Conservation (phyloP, 2,888 invertebrate genomes). For the Psylliodes chrysocephalus region DNA sequence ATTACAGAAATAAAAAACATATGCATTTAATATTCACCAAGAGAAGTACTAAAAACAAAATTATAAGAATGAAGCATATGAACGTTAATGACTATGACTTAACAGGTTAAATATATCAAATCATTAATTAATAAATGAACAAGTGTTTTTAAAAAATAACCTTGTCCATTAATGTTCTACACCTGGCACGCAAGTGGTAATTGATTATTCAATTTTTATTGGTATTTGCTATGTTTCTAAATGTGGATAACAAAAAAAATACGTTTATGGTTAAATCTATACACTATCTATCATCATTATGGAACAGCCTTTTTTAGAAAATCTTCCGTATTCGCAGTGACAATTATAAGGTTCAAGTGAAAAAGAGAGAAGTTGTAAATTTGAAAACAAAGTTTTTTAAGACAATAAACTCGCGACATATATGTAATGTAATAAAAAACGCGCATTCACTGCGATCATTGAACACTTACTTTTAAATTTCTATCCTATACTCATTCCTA, state of each 20-base stretch:
- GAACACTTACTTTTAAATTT: neutral
- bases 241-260: conserved; percentile 12
- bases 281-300: neutral
- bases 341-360: neutral
- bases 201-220: neutral
- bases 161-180: neutral
- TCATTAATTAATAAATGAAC: conserved; percentile 1
- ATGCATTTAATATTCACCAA: no score
- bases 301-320: conserved; percentile 17
- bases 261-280: neutral
- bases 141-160: conserved; percentile 1
- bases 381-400: no score
- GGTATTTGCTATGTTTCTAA: conserved; percentile 19
- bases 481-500: conserved; percentile 10
- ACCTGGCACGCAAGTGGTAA: conserved; percentile 6
- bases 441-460: conserved; percentile 7
- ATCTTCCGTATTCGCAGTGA: conserved; percentile 3
- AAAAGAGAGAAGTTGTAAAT: no score
- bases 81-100: neutral
- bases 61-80: no score
- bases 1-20: no score
- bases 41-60: no score
- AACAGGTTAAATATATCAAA: conserved; percentile 3
- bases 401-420: no score
- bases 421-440: neutral